phyloP scores from a whole-genome alignment of 1,140 invertebrate species.

The Macrocentrus cingulum region DNA sequence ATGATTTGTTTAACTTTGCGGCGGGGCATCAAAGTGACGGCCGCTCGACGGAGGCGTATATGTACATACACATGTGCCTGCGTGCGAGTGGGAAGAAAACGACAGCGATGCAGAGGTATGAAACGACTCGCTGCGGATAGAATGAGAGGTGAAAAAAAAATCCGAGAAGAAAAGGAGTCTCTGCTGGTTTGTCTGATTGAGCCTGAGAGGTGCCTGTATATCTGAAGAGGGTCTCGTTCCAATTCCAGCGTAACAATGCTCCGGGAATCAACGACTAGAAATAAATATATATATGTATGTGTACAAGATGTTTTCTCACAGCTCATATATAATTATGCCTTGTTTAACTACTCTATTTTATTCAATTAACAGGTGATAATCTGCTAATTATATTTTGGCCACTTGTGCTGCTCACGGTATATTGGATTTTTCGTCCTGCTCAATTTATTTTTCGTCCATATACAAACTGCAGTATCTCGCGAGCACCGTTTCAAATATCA shows the following conservation, averaged over 20 bases:
- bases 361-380: no score
- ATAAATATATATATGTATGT: background rate
- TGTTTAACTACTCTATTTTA: background rate
- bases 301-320: background rate
- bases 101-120: background rate
- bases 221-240: constrained; percentile 33
- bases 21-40: constrained; percentile 26
- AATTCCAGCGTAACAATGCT: constrained; percentile 33
- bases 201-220: background rate
- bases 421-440: background rate
- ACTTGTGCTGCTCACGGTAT: background rate
- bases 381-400: no score
- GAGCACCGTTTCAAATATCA: no score
- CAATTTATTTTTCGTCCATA: no score
- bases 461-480: no score
- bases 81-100: constrained; percentile 23
- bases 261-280: constrained; percentile 32
- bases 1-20: constrained; percentile 41
- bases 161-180: constrained; percentile 11
- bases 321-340: constrained; percentile 21
- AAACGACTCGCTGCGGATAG: constrained; percentile 4
- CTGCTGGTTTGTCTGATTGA: constrained; percentile 26
- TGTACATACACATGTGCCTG: constrained; percentile 20
- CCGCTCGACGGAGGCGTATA: constrained; percentile 24
- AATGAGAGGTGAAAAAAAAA: constrained; percentile 20